phyloP scores from a whole-genome alignment of 1,140 invertebrate genomes.

The Caerostris extrusa region DNA sequence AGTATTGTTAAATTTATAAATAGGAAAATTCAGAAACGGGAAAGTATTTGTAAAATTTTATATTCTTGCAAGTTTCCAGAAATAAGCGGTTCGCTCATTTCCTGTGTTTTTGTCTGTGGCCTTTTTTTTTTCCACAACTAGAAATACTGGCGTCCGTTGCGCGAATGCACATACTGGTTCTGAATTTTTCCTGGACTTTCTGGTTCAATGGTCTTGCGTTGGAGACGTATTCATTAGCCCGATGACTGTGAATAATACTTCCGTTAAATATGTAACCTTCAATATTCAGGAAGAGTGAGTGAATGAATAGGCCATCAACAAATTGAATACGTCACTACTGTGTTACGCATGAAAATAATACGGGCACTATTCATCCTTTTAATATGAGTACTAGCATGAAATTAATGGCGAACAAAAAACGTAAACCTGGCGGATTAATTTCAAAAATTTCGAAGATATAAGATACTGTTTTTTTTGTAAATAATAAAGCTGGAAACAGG shows the following conservation, averaged over 20 bases:
- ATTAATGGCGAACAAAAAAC: no score
- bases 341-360: no score
- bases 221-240: constrained; percentile 8
- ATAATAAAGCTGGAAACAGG: no score
- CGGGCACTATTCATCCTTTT: no score
- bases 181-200: constrained; percentile 4
- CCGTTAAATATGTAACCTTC: constrained; percentile 20
- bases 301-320: background rate
- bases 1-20: no score
- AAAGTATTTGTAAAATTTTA: background rate
- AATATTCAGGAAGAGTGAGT: background rate
- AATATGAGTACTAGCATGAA: no score
- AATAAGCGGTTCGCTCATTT: background rate
- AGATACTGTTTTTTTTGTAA: no score
- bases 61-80: background rate
- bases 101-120: background rate
- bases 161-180: background rate
- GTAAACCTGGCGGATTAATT: no score
- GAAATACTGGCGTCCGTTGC: background rate
- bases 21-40: background rate
- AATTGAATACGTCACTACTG: no score
- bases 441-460: no score
- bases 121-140: background rate
- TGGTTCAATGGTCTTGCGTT: constrained; percentile 17
- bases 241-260: constrained; percentile 9